Base-by-base conservation (phyloP, 30 jellyfish, hydroid and myxozoan species). In the Aurelia sp. region DNA sequence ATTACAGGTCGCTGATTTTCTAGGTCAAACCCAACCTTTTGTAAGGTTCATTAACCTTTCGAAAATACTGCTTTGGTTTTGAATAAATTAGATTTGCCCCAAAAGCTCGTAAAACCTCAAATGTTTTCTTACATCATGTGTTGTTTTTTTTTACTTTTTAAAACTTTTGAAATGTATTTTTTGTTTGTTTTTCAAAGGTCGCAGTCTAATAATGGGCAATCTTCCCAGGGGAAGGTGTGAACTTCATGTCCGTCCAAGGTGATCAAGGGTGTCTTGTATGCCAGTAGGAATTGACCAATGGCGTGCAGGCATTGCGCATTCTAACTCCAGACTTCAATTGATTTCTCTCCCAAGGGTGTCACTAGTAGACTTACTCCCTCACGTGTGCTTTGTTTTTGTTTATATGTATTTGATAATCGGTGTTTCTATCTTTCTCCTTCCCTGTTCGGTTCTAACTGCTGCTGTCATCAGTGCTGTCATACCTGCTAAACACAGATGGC, bases 291-390 rank as follows among this genome's bases (percentile, higher is more conserved):
- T 57, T 21, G 18, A 52, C 18, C 85, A 73, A 57, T 73, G 85
- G 85, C 73, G 74, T 73, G 85, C 85, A 57, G 74, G 85, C 71
- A 73, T 73, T 73, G 85, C 72, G 73, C 40, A 50, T 57, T 73
- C 72, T 2, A 52, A 73, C 9, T 73, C 71, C 74, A 52, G 72
- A 50, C 11, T 73, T 73, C 48, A 50, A 73, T 73, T 52, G 47
- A 50, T 73, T 73, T 6, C 73, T 69, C 62, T 69, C 82, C n/a
- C n/a, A n/a, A n/a, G n/a, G n/a, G n/a, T n/a, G n/a, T n/a, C n/a
- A n/a, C n/a, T n/a, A n/a, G n/a, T 22, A 23, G 6, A 48, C 48
- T 37, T 37, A 6, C 48, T 37, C 48, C 48, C 48, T 37, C 6
- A 3, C 6, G 3, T 37, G 6, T 37, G 48, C 6, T 37, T 66